Evolutionary conservation across 2,888 invertebrate genomes (phyloP), one percentile per base, ranked within the genome.

Genomic region (Tetrapedia diversipes): DNA sequence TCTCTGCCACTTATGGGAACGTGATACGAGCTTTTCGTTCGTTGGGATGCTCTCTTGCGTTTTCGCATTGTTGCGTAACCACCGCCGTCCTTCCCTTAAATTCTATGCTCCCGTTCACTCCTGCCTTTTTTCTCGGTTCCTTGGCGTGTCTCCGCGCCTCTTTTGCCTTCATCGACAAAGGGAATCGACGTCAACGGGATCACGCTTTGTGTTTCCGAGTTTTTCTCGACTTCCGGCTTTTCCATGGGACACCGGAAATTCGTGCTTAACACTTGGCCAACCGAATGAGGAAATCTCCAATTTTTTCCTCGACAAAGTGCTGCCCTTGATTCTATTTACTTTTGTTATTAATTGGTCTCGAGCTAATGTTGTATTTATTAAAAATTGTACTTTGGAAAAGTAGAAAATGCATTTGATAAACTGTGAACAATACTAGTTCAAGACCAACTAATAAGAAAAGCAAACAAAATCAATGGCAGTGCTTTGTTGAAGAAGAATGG

Each of bases 51-150:
- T 88, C 88, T 89, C 86, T 89, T 88, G 85, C 85, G 81, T 84
- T 87, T 89, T 88, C 83, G 83, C 85, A 88, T 88, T 89, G 89
- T 89, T 88, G 84, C 86, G 88, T 86, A 88, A 89, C 86, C 81
- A 74, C 80, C n/a, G 81, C 73, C 80, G 79, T 70, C 65, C 80
- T 77, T 71, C 74, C 66, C 59, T 72, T 49, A 32, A 66, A 79
- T 77, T 54, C 57, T 49, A 47, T 27, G 49, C 37, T 37, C 59
- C 53, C 37, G 16, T 56, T 60, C 32, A 29, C 32, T 37, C 39
- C 14, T 19, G 19, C 14, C 16, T 8, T 32, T 27, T 47, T 22
- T 51, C 41, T 56, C 27, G 19, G 4, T 29, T 27, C 32, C 19
- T 22, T 24, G 56, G 57, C 49, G 37, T 56, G 39, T 34, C 60